phyloP scores from a whole-genome alignment of 2,888 invertebrate genomes.

The Tetragonula carbonaria region DNA sequence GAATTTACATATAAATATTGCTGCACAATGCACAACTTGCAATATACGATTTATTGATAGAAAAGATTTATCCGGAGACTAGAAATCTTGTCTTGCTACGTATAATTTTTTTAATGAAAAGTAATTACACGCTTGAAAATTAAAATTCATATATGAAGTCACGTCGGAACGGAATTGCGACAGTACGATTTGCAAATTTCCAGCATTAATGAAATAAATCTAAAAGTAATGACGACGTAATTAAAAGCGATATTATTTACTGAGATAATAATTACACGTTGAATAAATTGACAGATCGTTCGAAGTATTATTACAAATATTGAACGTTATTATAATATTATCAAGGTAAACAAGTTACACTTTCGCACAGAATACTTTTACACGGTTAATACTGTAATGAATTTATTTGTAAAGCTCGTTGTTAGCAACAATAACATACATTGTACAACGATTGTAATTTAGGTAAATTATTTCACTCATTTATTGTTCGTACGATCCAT shows the following conservation, averaged over 20 bases:
- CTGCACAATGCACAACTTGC: not conserved
- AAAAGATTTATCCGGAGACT: too few relatives aligned
- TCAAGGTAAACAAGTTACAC: constrained; percentile 19
- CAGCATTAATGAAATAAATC: not conserved
- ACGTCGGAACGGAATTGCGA: not conserved
- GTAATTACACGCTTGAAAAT: not conserved
- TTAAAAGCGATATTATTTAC: constrained; percentile 25
- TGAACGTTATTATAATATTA: constrained; percentile 14
- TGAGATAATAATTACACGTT: constrained; percentile 15
- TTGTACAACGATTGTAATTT: not conserved
- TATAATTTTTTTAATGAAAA: not conserved
- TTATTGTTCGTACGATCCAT: not conserved
- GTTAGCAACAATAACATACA: not conserved
- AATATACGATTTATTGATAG: too few relatives aligned
- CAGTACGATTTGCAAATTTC: not conserved
- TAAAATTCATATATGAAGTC: not conserved
- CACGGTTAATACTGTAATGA: not conserved
- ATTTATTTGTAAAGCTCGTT: not conserved
- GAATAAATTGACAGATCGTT: constrained; percentile 26
- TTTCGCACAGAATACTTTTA: constrained; percentile 5
- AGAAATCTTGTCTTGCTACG: not conserved
- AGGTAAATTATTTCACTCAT: not conserved
- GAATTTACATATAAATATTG: not conserved
- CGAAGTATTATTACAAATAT: constrained; percentile 36
- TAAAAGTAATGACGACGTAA: constrained; percentile 12